Evolutionary conservation across 2,888 invertebrate species (phyloP), one percentile per base, ranked within the genome.

Genomic region (Euproctis similis): DNA sequence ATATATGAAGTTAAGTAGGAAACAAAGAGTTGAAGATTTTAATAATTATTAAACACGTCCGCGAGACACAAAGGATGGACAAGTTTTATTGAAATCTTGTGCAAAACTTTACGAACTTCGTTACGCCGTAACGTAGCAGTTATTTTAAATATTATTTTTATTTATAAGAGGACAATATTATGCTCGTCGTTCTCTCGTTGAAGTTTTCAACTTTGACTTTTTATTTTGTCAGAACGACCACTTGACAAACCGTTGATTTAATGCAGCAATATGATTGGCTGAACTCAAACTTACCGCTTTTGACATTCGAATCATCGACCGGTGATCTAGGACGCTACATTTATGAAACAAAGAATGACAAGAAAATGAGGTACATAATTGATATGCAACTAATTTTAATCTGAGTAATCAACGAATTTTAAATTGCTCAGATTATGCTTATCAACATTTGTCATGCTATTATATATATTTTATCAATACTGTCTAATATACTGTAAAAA

Each of bases 281-380:
- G 20, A 69, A 70, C 47, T 80, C 50, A 56, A 77, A 82, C 53
- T 42, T 62, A 27, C 59, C 80, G 76, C 76, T 36, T 33, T 46
- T 19, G n/a, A 34, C 26, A 38, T 61, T 70, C 53, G 58, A 60
- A 55, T 50, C 24, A 55, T 62, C 53, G 64, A 64, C 51, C 57
- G 42, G 36, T 29, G 69, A 72, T 72, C 71, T 61, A 69, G 52
- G 49, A 49, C 42, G 54, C 38, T 52, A 34, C 54, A 56, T 55
- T 65, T 42, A 46, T 39, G 46, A 8, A 7, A 9, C n/a, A n/a
- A n/a, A n/a, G n/a, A n/a, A n/a, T n/a, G n/a, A n/a, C n/a, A n/a
- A n/a, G n/a, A n/a, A n/a, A n/a, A n/a, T n/a, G n/a, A n/a, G n/a
- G n/a, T n/a, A n/a, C n/a, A n/a, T n/a, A n/a, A n/a, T n/a, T n/a